These are phyloP conservation scores for Phragmatobia fuliginosa DNA, from an alignment of 2,888 invertebrate species.

Conservation along the genomic window DNA sequence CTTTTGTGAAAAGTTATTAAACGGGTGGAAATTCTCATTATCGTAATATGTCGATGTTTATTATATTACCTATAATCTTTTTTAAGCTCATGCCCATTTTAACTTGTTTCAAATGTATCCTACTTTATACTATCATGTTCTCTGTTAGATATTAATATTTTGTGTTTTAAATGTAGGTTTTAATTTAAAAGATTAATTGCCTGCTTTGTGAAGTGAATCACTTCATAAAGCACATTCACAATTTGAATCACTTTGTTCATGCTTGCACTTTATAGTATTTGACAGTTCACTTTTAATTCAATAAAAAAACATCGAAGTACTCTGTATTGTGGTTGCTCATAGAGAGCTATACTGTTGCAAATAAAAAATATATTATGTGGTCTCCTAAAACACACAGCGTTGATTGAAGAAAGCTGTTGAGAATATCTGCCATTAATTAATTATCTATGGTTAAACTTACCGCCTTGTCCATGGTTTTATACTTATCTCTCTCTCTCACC, in stretches of 20 bases:
- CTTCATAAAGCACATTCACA: not conserved
- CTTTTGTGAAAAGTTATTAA: not conserved
- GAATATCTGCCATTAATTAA: too few relatives aligned
- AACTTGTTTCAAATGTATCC: too few relatives aligned
- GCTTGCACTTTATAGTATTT: not conserved
- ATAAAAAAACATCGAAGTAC: not conserved
- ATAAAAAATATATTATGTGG: too few relatives aligned
- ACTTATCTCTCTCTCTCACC: too few relatives aligned
- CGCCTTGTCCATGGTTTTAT: too few relatives aligned
- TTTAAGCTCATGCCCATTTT: not conserved
- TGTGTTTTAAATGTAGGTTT: not conserved
- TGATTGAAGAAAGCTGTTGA: too few relatives aligned
- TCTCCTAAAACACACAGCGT: too few relatives aligned
- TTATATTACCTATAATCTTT: not conserved
- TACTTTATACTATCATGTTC: not conserved
- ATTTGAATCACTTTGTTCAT: not conserved
- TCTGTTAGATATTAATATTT: not conserved
- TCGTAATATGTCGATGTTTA: not conserved
- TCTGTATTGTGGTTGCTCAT: not conserved
- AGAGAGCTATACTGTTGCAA: too few relatives aligned
- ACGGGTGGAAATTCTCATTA: not conserved
- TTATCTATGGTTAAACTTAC: too few relatives aligned
- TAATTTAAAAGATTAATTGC: not conserved
- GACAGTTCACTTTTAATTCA: not conserved
- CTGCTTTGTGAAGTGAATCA: not conserved